Conservation (phyloP, 2,797 vertebrate species). For the Orientallactaga sibirica region DNA sequence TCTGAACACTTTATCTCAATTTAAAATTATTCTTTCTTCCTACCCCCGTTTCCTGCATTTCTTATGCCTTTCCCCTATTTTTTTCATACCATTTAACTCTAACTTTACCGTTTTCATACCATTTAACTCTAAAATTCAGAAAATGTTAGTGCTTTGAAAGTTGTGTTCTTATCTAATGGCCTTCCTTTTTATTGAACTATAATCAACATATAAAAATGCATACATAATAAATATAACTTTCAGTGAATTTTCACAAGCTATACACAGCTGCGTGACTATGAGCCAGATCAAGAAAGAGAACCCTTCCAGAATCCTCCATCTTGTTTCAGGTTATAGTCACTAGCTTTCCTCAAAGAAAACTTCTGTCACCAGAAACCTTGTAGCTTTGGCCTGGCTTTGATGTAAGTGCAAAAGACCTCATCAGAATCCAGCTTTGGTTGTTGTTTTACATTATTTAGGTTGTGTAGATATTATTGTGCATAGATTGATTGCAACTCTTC, state of each 20-base stretch:
- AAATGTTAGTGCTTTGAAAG: neutral
- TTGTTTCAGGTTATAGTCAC: neutral
- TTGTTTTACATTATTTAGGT: neutral
- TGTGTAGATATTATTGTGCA: neutral
- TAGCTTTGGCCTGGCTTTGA: neutral
- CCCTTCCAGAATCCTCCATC: rapidly evolving
- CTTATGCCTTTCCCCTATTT: neutral
- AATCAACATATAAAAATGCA: neutral
- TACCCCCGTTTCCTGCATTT: neutral
- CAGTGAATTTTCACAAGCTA: neutral
- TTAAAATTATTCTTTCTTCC: neutral
- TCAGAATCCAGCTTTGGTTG: neutral
- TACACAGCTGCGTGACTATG: neutral
- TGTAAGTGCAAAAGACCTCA: neutral
- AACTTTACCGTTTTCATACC: neutral
- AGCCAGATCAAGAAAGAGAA: neutral
- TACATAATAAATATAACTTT: neutral
- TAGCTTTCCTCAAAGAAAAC: neutral
- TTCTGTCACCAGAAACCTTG: neutral
- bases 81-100: neutral
- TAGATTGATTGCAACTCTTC: neutral
- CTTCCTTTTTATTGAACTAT: neutral
- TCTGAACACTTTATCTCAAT: neutral
- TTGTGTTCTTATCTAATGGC: neutral
- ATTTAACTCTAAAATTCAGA: neutral